Evolutionary conservation across 2,113 vertebrate genomes (phyloP).

Genomic region (Epinephelus fuscoguttatus): DNA sequence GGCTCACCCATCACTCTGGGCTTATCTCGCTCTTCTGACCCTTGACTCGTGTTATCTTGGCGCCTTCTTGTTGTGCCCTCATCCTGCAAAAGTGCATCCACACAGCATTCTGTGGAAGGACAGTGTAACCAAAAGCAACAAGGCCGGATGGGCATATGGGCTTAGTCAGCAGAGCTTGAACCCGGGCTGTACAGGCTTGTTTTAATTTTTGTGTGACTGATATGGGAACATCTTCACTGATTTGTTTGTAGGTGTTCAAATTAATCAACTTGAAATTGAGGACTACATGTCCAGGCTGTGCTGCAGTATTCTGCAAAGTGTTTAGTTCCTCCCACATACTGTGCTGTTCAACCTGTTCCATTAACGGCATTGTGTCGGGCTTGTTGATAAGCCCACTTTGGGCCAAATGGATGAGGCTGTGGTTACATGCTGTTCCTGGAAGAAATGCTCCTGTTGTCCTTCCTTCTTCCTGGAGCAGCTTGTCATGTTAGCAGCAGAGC

Average conservation of each 20-base stretch:
- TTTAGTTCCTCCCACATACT: constrained; percentile 28
- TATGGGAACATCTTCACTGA: background rate
- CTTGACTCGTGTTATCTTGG: constrained; percentile 32
- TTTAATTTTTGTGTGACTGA: constrained; percentile 16
- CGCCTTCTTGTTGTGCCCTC: constrained; percentile 53
- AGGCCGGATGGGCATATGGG: constrained; percentile 1
- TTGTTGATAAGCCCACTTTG: constrained; percentile 41
- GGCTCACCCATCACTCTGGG: constrained; percentile 36
- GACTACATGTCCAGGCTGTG: constrained; percentile 28
- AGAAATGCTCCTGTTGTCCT: constrained; percentile 26
- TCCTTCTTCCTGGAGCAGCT: constrained; percentile 18
- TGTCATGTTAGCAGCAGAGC: constrained; percentile 20
- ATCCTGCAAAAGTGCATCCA: constrained; percentile 42
- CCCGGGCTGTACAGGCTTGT: background rate
- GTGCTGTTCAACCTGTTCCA: constrained; percentile 28
- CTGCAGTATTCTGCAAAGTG: constrained; percentile 5
- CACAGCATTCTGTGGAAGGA: constrained; percentile 8
- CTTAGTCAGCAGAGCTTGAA: constrained; percentile 49
- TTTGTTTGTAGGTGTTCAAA: constrained; percentile 31
- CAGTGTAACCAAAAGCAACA: constrained; percentile 30
- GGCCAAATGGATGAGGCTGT: constrained; percentile 17
- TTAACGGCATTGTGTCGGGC: constrained; percentile 27
- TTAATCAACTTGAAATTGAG: constrained; percentile 3
- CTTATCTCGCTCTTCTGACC: constrained; percentile 19
- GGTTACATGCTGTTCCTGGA: constrained; percentile 52